These are phyloP conservation scores for Chauna torquata DNA, from an alignment of 2,113 vertebrate species.

Conservation along the genomic window DNA sequence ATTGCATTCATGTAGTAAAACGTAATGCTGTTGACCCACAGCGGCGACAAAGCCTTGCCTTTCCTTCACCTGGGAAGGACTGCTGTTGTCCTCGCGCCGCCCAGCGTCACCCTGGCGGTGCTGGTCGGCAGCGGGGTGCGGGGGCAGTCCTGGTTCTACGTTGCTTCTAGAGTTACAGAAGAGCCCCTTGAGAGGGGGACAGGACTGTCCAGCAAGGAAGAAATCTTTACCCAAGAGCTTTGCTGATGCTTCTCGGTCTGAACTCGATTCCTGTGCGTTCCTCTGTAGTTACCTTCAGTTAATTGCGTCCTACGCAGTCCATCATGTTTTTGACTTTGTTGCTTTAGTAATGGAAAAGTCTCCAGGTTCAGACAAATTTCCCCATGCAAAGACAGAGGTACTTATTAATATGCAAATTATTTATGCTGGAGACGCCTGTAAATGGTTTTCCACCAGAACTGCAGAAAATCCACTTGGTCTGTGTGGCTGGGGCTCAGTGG, in stretches of 20 bases:
- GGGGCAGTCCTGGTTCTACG: background rate
- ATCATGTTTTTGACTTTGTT: background rate
- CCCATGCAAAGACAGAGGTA: background rate
- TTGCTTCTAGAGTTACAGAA: background rate
- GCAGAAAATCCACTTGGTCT: background rate
- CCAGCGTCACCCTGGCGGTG: background rate
- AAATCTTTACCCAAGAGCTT: background rate
- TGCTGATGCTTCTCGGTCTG: background rate
- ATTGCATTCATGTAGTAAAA: background rate
- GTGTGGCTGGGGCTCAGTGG: accelerated
- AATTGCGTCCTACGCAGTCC: background rate
- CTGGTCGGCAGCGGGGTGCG: background rate
- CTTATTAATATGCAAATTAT: background rate
- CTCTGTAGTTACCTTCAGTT: background rate
- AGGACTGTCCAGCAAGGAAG: background rate
- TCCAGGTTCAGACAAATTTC: background rate
- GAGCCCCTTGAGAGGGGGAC: background rate
- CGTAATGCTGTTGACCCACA: background rate
- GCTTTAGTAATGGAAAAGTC: background rate
- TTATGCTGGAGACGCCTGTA: background rate
- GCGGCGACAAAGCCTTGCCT: background rate
- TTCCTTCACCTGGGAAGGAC: background rate
- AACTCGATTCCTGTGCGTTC: background rate
- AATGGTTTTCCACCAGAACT: background rate
- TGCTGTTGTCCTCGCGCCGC: accelerated